A percentile compares a stretch with the other conserved stretches of the same genome.
Conservation (phyloP, 2,888 invertebrate genomes). For the Lucinisca nassula region DNA sequence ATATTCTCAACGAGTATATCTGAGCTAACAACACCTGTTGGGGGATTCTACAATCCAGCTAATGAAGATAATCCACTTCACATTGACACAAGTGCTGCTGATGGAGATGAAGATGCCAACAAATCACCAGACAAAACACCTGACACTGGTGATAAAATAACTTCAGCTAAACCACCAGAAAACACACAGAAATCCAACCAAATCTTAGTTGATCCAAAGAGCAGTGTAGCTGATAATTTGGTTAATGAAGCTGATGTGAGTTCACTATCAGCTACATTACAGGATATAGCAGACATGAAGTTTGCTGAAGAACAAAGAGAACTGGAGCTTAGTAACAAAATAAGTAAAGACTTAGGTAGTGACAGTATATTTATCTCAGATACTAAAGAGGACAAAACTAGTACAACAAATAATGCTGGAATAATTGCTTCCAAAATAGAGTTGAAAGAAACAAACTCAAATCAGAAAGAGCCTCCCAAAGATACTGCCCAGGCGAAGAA, state of each 20-base stretch:
- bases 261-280: constrained; percentile 62
- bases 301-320: constrained; percentile 39
- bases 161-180: not conserved
- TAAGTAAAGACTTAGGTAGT: not conserved
- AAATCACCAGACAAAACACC: constrained; percentile 56
- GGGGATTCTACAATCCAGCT: constrained; percentile 83
- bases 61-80: constrained; percentile 84
- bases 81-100: constrained; percentile 83
- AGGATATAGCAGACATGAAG: constrained; percentile 63
- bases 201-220: not conserved
- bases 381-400: constrained; percentile 14
- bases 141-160: not conserved
- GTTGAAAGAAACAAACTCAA: constrained; percentile 45
- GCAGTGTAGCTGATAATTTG: not conserved
- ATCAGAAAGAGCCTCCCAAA: constrained; percentile 15
- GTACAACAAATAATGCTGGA: constrained; percentile 41
- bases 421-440: constrained; percentile 31
- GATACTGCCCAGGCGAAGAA: constrained; percentile 14
- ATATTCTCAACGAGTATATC: constrained; percentile 83
- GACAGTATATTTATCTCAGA: not conserved
- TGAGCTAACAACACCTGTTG: constrained; percentile 76
- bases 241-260: constrained; percentile 55
- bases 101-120: constrained; percentile 74
- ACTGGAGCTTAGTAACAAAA: not conserved
- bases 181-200: not conserved